Evolutionary conservation across 2,113 vertebrate genomes (phyloP).

Genomic region (Laterallus jamaicensis): DNA sequence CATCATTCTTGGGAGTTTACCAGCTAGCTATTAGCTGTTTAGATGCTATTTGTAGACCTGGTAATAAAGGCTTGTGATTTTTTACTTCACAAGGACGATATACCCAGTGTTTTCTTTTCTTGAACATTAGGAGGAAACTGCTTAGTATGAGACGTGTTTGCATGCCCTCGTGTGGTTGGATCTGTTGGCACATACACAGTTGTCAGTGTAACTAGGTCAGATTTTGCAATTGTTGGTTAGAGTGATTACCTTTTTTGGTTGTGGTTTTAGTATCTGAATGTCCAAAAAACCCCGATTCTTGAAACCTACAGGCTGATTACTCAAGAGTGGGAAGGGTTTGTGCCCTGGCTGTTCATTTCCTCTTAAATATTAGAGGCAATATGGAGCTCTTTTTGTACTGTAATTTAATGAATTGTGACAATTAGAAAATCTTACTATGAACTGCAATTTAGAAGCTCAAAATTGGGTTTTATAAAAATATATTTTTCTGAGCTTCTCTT

Average conservation of each 20-base stretch:
- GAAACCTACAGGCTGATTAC: not conserved
- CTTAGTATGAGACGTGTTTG: not conserved
- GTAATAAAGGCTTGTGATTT: not conserved
- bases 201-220: not conserved
- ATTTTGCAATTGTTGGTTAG: not conserved
- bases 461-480: not conserved
- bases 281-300: not conserved
- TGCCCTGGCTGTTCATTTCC: not conserved
- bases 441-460: not conserved
- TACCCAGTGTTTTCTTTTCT: not conserved
- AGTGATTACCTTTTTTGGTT: not conserved
- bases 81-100: not conserved
- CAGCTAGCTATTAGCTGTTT: not conserved
- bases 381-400: not conserved
- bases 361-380: not conserved
- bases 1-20: not conserved
- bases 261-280: not conserved
- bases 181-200: not conserved
- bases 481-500: not conserved
- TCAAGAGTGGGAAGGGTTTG: not conserved
- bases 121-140: not conserved
- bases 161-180: constrained; percentile 24
- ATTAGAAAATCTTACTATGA: not conserved
- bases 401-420: not conserved
- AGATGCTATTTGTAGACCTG: not conserved